Evolutionary conservation across 1,140 invertebrate species (phyloP).

Genomic region (Calephelis virginiensis): DNA sequence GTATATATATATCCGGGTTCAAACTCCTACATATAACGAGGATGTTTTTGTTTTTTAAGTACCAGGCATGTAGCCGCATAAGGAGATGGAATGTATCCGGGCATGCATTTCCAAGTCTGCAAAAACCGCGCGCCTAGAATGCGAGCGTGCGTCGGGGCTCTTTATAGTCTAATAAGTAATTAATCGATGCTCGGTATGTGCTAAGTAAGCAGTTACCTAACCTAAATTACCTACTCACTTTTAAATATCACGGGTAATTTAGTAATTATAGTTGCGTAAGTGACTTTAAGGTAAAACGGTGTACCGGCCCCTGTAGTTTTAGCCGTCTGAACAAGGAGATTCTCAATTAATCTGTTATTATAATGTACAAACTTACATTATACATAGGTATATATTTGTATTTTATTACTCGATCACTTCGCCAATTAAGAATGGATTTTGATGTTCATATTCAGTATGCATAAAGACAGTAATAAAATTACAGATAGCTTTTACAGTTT

Average conservation of each 20-base stretch:
- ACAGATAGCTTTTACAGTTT: too few species aligned
- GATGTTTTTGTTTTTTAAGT: conserved; percentile 31
- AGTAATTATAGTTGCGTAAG: background rate
- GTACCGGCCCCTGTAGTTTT: too few species aligned
- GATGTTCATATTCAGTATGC: too few species aligned
- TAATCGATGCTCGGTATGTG: conserved; percentile 5
- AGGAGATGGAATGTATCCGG: conserved; percentile 28
- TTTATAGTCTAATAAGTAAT: conserved; percentile 7
- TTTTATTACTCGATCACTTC: too few species aligned
- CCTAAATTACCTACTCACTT: background rate
- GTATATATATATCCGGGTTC: background rate
- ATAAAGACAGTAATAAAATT: too few species aligned
- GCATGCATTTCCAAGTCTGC: background rate
- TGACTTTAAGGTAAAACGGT: background rate
- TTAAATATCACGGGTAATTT: conserved; percentile 2
- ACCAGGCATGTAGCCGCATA: conserved; percentile 31
- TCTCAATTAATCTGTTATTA: too few species aligned
- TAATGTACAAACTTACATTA: too few species aligned
- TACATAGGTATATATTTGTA: too few species aligned
- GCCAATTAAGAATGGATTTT: too few species aligned
- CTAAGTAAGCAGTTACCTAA: background rate
- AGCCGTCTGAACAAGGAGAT: too few species aligned
- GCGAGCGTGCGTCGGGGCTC: background rate
- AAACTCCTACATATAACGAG: background rate
- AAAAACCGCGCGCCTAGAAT: background rate